Base-by-base conservation (phyloP, 2,888 invertebrate genomes). In the Teinopalpus imperialis region DNA sequence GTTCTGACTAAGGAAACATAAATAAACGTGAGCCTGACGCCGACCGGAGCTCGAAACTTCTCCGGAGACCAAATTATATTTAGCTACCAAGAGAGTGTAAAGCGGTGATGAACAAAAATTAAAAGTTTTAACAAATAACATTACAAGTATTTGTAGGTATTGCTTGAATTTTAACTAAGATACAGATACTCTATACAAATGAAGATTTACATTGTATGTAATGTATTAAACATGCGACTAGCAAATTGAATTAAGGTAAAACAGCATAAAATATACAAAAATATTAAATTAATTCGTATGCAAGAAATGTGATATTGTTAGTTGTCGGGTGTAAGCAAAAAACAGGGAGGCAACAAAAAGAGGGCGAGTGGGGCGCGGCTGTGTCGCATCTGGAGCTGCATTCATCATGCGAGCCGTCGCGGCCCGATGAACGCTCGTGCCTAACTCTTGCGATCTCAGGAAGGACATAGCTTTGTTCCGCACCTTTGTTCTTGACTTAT, bases 351-450 rank as follows among this genome's bases (percentile, higher is more conserved):
- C 70, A 70, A 76, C 76, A 83, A 83, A 81, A 81, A 81, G 71
- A 16, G 36, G n/a, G 14, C 31, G 31, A 68, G 66, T 64, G 69
- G 70, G 81, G 75, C 77, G 77, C 85, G 85, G 26, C 44, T 86
- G 86, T 79, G 80, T 74, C 79, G 77, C 86, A 86, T 86, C 83
- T 86, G 87, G 81, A 71, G 72, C 74, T 81, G 85, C 83, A 82
- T 80, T 79, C 79, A 81, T 83, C 82, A 83, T 77, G 74, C 72
- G 70, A 74, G 69, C 76, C 70, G 82, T 80, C 79, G 67, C 81
- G 82, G 77, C 65, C 78, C 73, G 78, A 66, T 74, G 77, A 70
- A 61, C 66, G 59, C 53, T 51, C 54, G 57, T 62, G 59, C 64
- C 63, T 65, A 41, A 43, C 43, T 48, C 55, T 45, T 37, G 20